Evolutionary conservation across 92 coral and sea anemone species (phyloP), one percentile per base, ranked within the genome.

Genomic region (Parazoanthus swiftii): DNA sequence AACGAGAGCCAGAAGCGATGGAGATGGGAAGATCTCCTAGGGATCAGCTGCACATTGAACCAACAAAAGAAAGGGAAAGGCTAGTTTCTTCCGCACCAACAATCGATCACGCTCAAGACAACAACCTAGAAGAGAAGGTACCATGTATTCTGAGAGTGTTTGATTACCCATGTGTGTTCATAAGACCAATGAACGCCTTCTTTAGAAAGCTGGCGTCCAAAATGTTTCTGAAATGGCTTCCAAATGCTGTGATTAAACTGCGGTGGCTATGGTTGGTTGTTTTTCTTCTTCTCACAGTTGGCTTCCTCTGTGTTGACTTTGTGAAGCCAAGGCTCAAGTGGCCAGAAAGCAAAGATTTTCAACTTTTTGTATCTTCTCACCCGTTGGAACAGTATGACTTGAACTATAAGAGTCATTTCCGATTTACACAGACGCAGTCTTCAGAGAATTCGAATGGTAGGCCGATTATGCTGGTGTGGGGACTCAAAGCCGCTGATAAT

Each of bases 341-440:
- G 72, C 99, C 99, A 68, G 90, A 59, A 18, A 92, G 92, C 65
- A 76, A 91, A 25, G 99, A 94, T 23, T 97, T 97, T 81, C 99
- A 97, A 87, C 89, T 95, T 6, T 97, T 97, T 86, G 80, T 94
- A 2, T 81, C 95, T 9, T 95, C 98, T 15, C 98, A 96, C 82
- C 82, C 88, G 16, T 88, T 97, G 85, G 99, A 97, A 88, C 95
- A 91, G 73, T 97, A 92, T 75, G 81, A 90, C 77, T 88, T 97
- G 59, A 85, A 93, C 26, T 92, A 94, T 89, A 95, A 95, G 89
- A 58, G 90, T 56, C 90, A 89, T 54, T 95, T 97, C 50, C 92
- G 99, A 39, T 93, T 91, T 80, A 92, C 86, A 16, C 89, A 71
- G 18, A 54, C 79, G 0, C 38, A n/a, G 10, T 23, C 65, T 43